Evolutionary conservation across 2,797 vertebrate species (phyloP).

Genomic region (Myotis planiceps): DNA sequence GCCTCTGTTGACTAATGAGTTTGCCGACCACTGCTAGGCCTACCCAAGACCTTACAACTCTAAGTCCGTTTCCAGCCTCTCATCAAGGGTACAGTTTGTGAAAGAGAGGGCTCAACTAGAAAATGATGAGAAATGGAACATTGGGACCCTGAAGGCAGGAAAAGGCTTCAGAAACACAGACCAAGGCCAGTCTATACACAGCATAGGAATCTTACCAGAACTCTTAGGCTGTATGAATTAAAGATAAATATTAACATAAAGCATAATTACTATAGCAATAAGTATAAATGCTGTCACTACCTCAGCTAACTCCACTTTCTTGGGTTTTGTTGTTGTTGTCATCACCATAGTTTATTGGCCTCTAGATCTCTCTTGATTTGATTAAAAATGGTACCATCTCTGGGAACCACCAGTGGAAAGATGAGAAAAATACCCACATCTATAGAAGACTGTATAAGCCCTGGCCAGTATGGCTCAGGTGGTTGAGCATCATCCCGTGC

Average conservation of each 20-base stretch:
- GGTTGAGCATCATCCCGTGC: neutral
- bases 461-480: neutral
- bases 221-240: neutral
- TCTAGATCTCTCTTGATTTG: neutral
- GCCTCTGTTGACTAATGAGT: too few species aligned
- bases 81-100: neutral
- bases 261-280: neutral
- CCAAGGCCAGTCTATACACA: neutral
- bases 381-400: neutral
- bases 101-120: neutral
- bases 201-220: neutral
- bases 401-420: neutral
- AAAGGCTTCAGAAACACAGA: neutral
- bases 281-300: neutral
- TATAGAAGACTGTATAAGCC: neutral
- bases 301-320: neutral
- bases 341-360: neutral
- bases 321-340: too few species aligned
- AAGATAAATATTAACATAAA: conserved; percentile 10
- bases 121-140: neutral
- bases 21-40: neutral
- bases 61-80: neutral
- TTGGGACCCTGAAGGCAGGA: neutral
- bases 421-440: neutral
- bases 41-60: neutral